Conservation (phyloP, 2,797 vertebrate genomes). For the Rhynchotus rufescens region DNA sequence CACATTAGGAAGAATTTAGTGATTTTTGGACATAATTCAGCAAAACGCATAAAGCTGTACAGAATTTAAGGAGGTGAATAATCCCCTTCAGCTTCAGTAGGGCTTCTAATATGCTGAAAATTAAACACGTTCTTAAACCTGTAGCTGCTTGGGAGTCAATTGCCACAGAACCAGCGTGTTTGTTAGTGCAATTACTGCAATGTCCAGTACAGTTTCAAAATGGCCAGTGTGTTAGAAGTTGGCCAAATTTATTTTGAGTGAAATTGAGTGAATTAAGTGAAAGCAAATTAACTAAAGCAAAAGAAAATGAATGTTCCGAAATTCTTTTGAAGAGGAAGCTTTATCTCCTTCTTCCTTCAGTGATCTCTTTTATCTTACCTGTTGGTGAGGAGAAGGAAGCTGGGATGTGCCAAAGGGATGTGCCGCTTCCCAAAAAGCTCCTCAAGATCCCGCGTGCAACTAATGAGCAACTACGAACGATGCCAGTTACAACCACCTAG, state of each 20-base stretch:
- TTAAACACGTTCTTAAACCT: background rate
- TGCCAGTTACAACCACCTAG: background rate
- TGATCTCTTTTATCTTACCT: background rate
- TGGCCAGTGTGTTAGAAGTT: background rate
- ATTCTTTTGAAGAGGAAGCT: background rate
- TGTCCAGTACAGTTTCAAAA: background rate
- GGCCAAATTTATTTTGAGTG: background rate
- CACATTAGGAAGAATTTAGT: background rate
- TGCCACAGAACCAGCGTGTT: background rate
- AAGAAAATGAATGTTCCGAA: background rate
- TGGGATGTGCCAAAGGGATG: fast-evolving
- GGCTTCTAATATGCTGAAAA: constrained; percentile 2
- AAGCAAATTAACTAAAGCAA: background rate
- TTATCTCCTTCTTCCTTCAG: background rate
- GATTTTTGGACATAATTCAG: background rate
- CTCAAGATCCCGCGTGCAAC: background rate
- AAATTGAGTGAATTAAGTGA: background rate
- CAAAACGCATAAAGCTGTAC: background rate
- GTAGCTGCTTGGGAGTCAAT: background rate
- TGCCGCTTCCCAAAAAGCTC: background rate
- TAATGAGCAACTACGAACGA: background rate
- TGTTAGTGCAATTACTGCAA: background rate
- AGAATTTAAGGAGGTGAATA: constrained; percentile 23
- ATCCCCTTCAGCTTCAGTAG: background rate
- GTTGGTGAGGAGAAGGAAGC: background rate